Percentiles rank a stretch among this genome's conserved stretches.
Evolutionary conservation across 2,113 vertebrate species (phyloP).

Genomic region (Strix uralensis): DNA sequence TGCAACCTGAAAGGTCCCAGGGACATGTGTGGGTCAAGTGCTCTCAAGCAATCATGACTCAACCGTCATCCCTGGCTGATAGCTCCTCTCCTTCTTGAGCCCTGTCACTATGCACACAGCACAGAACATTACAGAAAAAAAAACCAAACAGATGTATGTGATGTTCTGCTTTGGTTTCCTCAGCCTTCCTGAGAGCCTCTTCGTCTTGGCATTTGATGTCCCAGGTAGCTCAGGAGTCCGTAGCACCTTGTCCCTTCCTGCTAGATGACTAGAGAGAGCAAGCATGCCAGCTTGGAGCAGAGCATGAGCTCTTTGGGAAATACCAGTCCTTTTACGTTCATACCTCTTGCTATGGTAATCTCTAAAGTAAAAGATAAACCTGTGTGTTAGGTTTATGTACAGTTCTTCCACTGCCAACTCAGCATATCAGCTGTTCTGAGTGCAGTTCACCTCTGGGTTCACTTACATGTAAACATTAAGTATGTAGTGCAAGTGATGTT

Average conservation of each 20-base stretch:
- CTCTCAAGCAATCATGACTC: rapidly evolving
- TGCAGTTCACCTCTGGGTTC: neutral
- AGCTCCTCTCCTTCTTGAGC: neutral
- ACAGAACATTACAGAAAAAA: neutral
- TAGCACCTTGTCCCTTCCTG: neutral
- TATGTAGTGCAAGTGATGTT: neutral
- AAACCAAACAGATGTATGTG: neutral
- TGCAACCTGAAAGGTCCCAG: neutral
- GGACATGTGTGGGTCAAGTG: rapidly evolving
- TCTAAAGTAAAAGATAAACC: neutral
- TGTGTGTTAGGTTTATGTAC: neutral
- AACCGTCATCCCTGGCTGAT: neutral
- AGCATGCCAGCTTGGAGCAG: neutral
- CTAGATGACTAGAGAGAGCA: neutral
- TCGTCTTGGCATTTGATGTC: neutral
- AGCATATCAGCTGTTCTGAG: neutral
- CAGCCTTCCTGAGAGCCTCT: neutral
- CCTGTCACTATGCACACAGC: neutral
- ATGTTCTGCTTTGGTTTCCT: neutral
- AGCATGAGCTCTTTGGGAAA: neutral
- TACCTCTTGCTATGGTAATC: neutral
- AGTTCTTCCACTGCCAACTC: neutral
- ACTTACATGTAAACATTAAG: neutral
- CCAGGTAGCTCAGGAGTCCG: neutral
- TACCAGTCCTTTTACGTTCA: neutral